Conservation (phyloP, 2,888 invertebrate species). For the Temnothorax unifasciatus region DNA sequence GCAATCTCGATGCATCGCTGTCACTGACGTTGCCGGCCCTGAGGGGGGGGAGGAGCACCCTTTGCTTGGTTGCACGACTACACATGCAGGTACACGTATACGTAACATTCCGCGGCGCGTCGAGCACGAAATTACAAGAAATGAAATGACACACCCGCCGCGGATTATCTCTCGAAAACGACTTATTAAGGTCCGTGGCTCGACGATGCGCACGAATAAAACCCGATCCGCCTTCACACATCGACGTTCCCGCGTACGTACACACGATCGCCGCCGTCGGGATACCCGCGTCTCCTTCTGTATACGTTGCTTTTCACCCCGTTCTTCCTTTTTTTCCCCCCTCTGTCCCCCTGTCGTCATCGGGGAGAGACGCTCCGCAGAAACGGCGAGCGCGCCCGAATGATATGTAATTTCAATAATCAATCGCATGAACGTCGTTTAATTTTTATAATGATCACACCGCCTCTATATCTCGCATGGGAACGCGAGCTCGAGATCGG, state of each 20-base stretch:
- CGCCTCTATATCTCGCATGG: constrained; percentile 75
- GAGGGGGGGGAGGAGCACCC: not conserved
- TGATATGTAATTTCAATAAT: constrained; percentile 85
- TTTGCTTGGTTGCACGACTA: not conserved
- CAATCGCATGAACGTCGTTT: constrained; percentile 86
- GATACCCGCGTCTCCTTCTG: constrained; percentile 48
- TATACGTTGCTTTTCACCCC: constrained; percentile 40
- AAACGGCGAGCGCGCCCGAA: constrained; percentile 60
- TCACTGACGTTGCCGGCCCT: constrained; percentile 4
- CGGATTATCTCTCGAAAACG: constrained; percentile 84
- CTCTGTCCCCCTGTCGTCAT: constrained; percentile 14
- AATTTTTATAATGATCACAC: constrained; percentile 85
- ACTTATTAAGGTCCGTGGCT: constrained; percentile 82
- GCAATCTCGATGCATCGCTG: not conserved
- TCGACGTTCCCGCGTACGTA: constrained; percentile 28
- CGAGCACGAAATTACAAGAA: constrained; percentile 83
- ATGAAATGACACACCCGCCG: constrained; percentile 85
- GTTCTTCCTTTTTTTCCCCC: constrained; percentile 7
- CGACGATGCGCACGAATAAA: constrained; percentile 66
- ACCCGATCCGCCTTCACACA: constrained; percentile 39
- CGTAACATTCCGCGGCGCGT: constrained; percentile 68
- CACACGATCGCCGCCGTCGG: constrained; percentile 55
- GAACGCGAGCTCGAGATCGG: constrained; percentile 64
- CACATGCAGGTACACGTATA: constrained; percentile 18
- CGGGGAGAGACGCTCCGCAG: constrained; percentile 52